Conservation (phyloP, 2,888 invertebrate species). For the Anarsia innoxiella region DNA sequence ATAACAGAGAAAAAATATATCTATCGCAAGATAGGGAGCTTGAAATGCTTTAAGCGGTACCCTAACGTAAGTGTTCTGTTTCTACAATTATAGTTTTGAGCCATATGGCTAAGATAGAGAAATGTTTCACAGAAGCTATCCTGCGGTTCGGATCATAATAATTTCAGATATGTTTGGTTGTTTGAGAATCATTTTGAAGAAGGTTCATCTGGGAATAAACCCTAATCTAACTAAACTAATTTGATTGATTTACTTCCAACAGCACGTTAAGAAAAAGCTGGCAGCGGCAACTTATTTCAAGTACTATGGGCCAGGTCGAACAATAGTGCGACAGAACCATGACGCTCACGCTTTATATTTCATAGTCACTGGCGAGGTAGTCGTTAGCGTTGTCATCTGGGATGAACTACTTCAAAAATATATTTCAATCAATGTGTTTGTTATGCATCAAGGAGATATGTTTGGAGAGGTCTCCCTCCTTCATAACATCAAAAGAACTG, state of each 20-base stretch:
- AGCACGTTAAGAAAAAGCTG: slow-evolving; percentile 77
- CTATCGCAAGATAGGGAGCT: slow-evolving; percentile 71
- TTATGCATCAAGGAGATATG: slow-evolving; percentile 74
- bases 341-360: slow-evolving; percentile 78
- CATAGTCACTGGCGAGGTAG: slow-evolving; percentile 75
- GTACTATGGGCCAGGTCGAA: slow-evolving; percentile 73
- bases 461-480: slow-evolving; percentile 81
- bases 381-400: slow-evolving; percentile 61
- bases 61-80: slow-evolving; percentile 61
- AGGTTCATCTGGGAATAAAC: too few species aligned
- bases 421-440: slow-evolving; percentile 63
- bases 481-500: slow-evolving; percentile 75
- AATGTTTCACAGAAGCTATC: too few species aligned
- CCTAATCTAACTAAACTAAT: too few species aligned
- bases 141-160: too few species aligned
- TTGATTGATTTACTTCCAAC: too few species aligned
- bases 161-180: too few species aligned
- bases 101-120: too few species aligned
- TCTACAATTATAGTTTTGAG: too few species aligned
- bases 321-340: slow-evolving; percentile 77
- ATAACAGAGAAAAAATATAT: slow-evolving; percentile 75
- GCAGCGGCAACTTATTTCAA: slow-evolving; percentile 77
- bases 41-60: slow-evolving; percentile 78
- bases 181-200: too few species aligned
- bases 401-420: slow-evolving; percentile 67